Percentiles rank a stretch among this genome's conserved stretches.
Conservation (phyloP, 2,113 vertebrate genomes). For the Cromileptes altivelis region DNA sequence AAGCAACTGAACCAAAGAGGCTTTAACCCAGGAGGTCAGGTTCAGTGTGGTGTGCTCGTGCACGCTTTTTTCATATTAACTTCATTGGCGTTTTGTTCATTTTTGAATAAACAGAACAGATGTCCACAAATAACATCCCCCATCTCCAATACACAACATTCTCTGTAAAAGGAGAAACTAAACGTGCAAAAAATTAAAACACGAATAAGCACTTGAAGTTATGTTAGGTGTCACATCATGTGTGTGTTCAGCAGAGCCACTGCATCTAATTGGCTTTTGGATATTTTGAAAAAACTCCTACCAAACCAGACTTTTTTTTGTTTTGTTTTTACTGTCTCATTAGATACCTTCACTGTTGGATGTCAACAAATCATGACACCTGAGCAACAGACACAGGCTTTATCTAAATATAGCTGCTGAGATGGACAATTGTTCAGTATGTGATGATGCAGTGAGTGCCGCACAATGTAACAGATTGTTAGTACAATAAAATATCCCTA, state of each 20-base stretch:
- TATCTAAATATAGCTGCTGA: not conserved
- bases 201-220: too few species aligned
- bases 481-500: too few species aligned
- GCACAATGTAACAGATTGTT: not conserved
- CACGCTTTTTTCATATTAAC: not conserved
- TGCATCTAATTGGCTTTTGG: not conserved
- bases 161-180: too few species aligned
- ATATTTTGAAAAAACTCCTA: not conserved
- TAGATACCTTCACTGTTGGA: not conserved
- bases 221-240: not conserved
- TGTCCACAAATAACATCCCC: too few species aligned
- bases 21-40: not conserved
- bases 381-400: not conserved
- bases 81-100: too few species aligned
- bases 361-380: not conserved
- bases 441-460: slow-evolving; percentile 11
- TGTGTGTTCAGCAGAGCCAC: slow-evolving; percentile 2
- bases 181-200: not conserved
- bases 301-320: too few species aligned
- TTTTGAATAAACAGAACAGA: too few species aligned
- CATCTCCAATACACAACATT: too few species aligned
- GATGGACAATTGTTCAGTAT: not conserved
- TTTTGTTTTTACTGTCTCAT: not conserved
- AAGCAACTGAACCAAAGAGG: slow-evolving; percentile 21
- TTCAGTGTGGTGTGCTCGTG: not conserved